These are phyloP conservation scores for Adelognathus sp. DNA, from an alignment of 2,888 invertebrate genomes.

Conservation along the genomic window DNA sequence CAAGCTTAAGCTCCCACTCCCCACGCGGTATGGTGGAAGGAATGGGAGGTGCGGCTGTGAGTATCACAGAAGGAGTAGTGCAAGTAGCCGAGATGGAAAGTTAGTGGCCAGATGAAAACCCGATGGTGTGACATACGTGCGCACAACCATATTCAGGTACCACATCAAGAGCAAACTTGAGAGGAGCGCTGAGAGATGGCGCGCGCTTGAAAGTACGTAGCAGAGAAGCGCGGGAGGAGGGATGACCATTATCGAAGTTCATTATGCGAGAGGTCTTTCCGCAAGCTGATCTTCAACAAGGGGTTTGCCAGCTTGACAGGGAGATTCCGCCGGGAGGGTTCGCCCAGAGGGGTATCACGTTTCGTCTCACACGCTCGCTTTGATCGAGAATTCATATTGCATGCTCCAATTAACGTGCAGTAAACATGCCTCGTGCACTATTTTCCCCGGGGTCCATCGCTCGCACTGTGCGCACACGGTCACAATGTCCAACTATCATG, in stretches of 20 bases:
- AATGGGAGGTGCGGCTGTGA: neutral
- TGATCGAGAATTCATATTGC: slow-evolving; percentile 35
- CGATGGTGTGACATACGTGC: slow-evolving; percentile 45
- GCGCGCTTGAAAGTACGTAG: neutral
- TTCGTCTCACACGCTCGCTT: slow-evolving; percentile 45
- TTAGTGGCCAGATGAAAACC: slow-evolving; percentile 25
- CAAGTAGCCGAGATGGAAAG: slow-evolving; percentile 29
- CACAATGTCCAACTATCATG: too few species aligned
- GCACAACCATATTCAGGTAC: slow-evolving; percentile 51
- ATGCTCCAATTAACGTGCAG: slow-evolving; percentile 25
- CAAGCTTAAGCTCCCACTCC: slow-evolving; percentile 39
- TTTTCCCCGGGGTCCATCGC: too few species aligned
- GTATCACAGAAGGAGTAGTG: neutral
- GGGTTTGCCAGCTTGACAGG: slow-evolving; percentile 25
- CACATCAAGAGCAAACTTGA: slow-evolving; percentile 58
- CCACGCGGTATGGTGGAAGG: neutral
- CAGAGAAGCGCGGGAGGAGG: neutral
- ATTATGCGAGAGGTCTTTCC: slow-evolving; percentile 57
- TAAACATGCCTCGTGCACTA: neutral
- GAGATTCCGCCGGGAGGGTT: neutral
- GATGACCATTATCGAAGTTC: slow-evolving; percentile 56
- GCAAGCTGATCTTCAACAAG: slow-evolving; percentile 58
- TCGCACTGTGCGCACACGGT: too few species aligned
- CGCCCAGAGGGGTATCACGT: slow-evolving; percentile 23
- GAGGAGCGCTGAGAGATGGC: neutral